Evolutionary conservation across 2,113 vertebrate genomes (phyloP), one percentile per base, ranked within the genome.

Genomic region (Myotis yumanensis): DNA sequence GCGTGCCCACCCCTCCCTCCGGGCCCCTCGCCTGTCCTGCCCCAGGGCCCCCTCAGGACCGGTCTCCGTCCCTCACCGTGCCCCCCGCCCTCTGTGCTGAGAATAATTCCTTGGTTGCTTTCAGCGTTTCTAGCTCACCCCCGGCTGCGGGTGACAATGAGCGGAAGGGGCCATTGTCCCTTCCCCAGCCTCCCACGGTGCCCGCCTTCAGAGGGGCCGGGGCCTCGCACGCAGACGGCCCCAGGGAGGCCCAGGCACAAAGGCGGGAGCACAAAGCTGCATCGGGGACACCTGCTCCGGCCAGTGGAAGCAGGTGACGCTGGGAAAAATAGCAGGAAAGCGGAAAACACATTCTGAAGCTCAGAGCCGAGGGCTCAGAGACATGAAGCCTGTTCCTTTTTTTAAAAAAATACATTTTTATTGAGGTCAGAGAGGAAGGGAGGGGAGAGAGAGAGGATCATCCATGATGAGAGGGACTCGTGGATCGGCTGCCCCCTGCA

Each of bases 11-110:
- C 10, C 7, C 16, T 4, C 2, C 6, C 5, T 37, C 22, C 11
- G 59, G 43, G 18, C 12, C 5, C 64, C 23, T 37, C 40, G 3
- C n/a, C 48, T 6, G 4, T 23, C 18, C 37, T 4, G 22, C 16
- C 4, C 20, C 37, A 9, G 54, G 54, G 25, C 37, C 43, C 28
- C 43, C 64, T 69, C 9, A 17, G 25, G 48, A 64, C 25, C 12
- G 11, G 43, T 85, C 57, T 59, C 17, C 22, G 28, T 59, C 16
- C 35, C 32, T 76, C 17, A 48, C 85, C 35, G 32, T 32, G 11
- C 20, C 1, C 88, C 59, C 66, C 76, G 25, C 91, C 82, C 69
- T 96, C 82, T 89, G 69, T 82, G 75, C 93, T 71, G 92, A 92
- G 77, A 95, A 94, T 92, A 37, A 57, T 28, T 37, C n/a, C 11